Percentiles rank a stretch among this genome's conserved stretches.
These are phyloP conservation scores for Catotricha subobsoleta DNA, from an alignment of 2,888 invertebrate genomes.

Conservation along the genomic window DNA sequence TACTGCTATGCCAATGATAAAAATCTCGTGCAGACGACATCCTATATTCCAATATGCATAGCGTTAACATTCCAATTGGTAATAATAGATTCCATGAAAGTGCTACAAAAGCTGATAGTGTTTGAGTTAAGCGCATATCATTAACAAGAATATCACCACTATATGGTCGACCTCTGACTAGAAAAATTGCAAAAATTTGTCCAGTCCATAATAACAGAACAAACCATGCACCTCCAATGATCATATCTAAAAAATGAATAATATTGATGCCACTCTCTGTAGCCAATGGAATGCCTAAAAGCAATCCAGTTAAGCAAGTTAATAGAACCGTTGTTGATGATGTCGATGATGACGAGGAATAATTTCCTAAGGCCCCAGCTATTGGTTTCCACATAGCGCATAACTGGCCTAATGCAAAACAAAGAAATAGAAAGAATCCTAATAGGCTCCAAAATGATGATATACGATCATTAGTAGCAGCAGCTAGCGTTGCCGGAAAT, in stretches of 20 bases:
- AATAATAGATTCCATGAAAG: conserved; percentile 79
- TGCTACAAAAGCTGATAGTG: conserved; percentile 47
- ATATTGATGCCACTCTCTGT: conserved; percentile 71
- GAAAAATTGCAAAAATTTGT: conserved; percentile 65
- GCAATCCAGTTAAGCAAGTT: conserved; percentile 66
- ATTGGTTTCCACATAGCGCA: conserved; percentile 84
- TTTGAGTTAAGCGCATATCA: conserved; percentile 29
- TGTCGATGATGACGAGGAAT: conserved; percentile 39
- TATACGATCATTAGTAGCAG: conserved; percentile 52
- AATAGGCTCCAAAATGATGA: conserved; percentile 80
- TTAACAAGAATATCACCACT: conserved; percentile 39
- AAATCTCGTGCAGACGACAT: conserved; percentile 47
- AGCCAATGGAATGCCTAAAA: conserved; percentile 68
- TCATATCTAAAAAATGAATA: conserved; percentile 70
- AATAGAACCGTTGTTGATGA: conserved; percentile 29
- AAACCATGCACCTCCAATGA: conserved; percentile 76
- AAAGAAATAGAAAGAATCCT: conserved; percentile 66
- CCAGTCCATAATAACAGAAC: conserved; percentile 59
- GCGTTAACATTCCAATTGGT: conserved; percentile 62
- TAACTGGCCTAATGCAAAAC: conserved; percentile 77
- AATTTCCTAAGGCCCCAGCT: conserved; percentile 56
- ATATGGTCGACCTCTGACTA: conserved; percentile 71
- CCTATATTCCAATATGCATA: conserved; percentile 51
- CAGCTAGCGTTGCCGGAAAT: conserved; percentile 69
- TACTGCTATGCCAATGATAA: conserved; percentile 42